Percentiles rank a stretch among this genome's conserved stretches.
These are phyloP conservation scores for Phoebastria nigripes DNA, from an alignment of 2,797 vertebrate genomes.

Conservation along the genomic window DNA sequence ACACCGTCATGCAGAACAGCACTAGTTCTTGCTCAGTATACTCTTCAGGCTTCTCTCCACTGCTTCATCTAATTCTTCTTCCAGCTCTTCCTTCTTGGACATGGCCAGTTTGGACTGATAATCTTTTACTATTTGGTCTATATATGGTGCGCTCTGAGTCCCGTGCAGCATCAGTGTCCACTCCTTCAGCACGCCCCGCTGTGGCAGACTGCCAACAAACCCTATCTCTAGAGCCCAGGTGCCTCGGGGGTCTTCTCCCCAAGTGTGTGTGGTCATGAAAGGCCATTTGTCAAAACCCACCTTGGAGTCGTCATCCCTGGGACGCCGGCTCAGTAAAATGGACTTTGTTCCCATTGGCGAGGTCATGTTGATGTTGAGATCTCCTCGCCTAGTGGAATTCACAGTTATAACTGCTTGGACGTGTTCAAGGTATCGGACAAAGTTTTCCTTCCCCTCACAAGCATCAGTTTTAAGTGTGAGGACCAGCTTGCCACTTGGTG, in stretches of 20 bases:
- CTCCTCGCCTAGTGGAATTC: slow-evolving; percentile 90
- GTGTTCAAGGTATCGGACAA: slow-evolving; percentile 96
- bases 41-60: slow-evolving; percentile 96
- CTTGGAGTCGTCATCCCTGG: slow-evolving; percentile 92
- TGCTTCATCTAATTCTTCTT: slow-evolving; percentile 96
- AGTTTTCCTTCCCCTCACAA: slow-evolving; percentile 95
- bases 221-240: slow-evolving; percentile 93
- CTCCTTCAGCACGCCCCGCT: slow-evolving; percentile 91
- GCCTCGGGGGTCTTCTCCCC: slow-evolving; percentile 98
- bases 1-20: slow-evolving; percentile 72
- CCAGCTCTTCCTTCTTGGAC: slow-evolving; percentile 99
- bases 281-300: slow-evolving; percentile 99
- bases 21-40: slow-evolving; percentile 92
- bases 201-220: slow-evolving; percentile 83
- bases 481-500: slow-evolving; percentile 85
- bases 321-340: slow-evolving; percentile 92
- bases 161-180: slow-evolving; percentile 99
- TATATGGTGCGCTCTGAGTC: slow-evolving; percentile 97
- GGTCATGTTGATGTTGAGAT: slow-evolving; percentile 98
- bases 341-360: slow-evolving; percentile 98
- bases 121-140: slow-evolving; percentile 97
- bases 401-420: slow-evolving; percentile 96
- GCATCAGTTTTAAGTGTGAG: slow-evolving; percentile 87
- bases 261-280: slow-evolving; percentile 99
- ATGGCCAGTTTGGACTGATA: slow-evolving; percentile 99